A percentile compares a stretch with the other conserved stretches of the same genome.
phyloP scores from a whole-genome alignment of 2,113 vertebrate species.

The Drymodes brunneopygia region DNA sequence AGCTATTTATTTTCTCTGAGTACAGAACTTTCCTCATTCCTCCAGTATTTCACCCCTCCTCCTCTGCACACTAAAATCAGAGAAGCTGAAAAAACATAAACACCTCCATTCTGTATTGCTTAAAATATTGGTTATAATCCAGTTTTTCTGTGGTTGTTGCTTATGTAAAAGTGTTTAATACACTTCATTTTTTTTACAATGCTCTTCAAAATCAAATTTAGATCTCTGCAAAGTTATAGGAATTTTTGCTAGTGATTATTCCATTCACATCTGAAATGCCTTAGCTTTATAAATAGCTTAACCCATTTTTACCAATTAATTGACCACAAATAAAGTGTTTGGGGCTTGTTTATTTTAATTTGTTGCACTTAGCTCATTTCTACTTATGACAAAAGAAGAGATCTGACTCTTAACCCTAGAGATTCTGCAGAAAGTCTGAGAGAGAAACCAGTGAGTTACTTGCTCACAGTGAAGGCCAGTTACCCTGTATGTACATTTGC shows the following conservation, averaged over 20 bases:
- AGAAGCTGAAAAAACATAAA: neutral
- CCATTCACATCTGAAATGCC: neutral
- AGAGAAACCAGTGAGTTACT: neutral
- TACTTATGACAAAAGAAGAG: neutral
- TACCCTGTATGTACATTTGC: accelerated
- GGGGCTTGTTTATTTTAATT: neutral
- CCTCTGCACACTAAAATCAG: neutral
- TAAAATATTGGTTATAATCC: neutral
- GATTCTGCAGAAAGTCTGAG: neutral
- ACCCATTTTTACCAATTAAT: neutral
- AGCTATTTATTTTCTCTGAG: neutral
- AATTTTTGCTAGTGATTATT: neutral
- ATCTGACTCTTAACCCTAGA: neutral
- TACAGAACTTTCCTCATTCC: neutral
- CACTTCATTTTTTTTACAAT: neutral
- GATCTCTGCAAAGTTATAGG: neutral
- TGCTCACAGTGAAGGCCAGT: neutral
- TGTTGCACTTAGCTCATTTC: neutral
- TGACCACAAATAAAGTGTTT: neutral
- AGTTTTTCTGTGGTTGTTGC: neutral
- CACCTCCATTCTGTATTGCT: accelerated
- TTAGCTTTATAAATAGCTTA: neutral
- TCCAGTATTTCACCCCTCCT: neutral
- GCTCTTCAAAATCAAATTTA: neutral
- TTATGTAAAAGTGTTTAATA: neutral